Base-by-base conservation (phyloP, 2,888 invertebrate genomes). In the Leptura quadrifasciata region DNA sequence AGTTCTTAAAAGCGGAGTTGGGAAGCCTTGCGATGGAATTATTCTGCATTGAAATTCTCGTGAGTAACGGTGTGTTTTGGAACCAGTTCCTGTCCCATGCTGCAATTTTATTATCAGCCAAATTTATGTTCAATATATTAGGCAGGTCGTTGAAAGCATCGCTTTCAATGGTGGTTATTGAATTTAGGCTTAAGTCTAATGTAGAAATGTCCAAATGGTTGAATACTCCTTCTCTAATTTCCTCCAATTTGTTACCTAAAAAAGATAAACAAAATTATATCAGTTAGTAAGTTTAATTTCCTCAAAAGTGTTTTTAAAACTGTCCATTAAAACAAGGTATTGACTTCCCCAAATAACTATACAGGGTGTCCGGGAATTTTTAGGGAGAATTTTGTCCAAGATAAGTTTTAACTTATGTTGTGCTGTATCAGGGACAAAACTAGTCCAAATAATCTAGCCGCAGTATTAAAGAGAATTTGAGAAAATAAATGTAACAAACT, bases 71-170 rank as follows among this genome's bases (percentile, higher is more conserved):
- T 6, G 84, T 84, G 47, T 84, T 80, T 24, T 78, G 52, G 70
- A 86, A 84, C 86, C 86, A 86, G 17, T 83, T 78, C 15, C 77
- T 78, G 69, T 85, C 77, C 85, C 85, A 86, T 18, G 20, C 39
- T 24, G 17, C 60, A 9, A 86, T 78, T 27, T 74, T 61, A 69
- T 86, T 86, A 71, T 84, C 84, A 6, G 83, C 80, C 24, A 86
- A 70, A 64, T 84, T 82, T 24, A 86, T 80, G 55, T 82, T 83
- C 12, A 85, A 24, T 0, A 81, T 60, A 47, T 80, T 72, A 3
- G 81, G 74, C 81, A 85, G 78, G 63, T 84, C 61, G 64, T 84
- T 75, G 65, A 85, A 83, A 21, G 85, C 84, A 6, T 52, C 63
- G 9, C 79, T 39, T 9, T 78, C 76, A 10, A 85, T 81, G 3